Percentiles rank a stretch among this genome's conserved stretches.
phyloP scores from a whole-genome alignment of 2,888 invertebrate genomes.

The Agrenia bidenticulata region DNA sequence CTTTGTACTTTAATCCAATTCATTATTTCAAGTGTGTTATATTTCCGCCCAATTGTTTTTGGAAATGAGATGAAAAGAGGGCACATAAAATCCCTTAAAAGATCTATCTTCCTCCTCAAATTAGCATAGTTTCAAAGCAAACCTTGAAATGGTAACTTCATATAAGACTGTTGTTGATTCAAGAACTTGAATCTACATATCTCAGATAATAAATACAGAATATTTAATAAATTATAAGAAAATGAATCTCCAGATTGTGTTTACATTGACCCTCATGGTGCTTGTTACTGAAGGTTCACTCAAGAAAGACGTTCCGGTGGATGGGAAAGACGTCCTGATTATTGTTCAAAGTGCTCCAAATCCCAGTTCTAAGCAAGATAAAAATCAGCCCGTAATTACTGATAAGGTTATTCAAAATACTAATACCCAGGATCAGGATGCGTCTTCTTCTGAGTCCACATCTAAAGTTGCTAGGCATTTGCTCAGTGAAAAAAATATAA shows the following conservation, averaged over 20 bases:
- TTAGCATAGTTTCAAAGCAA: neutral
- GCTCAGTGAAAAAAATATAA: neutral
- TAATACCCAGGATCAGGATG: neutral
- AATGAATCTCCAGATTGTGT: neutral
- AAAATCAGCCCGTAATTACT: neutral
- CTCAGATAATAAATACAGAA: too few species aligned
- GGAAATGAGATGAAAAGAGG: neutral
- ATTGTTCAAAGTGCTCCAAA: neutral
- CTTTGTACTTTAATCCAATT: neutral
- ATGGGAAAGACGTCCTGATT: neutral
- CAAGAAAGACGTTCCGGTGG: neutral
- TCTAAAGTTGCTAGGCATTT: constrained; percentile 12
- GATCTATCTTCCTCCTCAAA: constrained; percentile 11
- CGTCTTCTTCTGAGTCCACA: neutral
- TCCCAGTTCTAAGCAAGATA: neutral
- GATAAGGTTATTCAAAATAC: neutral
- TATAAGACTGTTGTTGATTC: neutral
- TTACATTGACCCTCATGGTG: neutral
- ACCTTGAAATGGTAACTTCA: constrained; percentile 20
- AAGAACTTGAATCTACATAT: neutral
- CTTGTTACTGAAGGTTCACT: neutral
- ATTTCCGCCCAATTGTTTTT: too few species aligned
- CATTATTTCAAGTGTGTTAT: too few species aligned
- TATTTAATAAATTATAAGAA: neutral
- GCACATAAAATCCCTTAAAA: constrained; percentile 14